phyloP scores from a whole-genome alignment of 2,797 vertebrate species.

The Gymnothorax reevesii region DNA sequence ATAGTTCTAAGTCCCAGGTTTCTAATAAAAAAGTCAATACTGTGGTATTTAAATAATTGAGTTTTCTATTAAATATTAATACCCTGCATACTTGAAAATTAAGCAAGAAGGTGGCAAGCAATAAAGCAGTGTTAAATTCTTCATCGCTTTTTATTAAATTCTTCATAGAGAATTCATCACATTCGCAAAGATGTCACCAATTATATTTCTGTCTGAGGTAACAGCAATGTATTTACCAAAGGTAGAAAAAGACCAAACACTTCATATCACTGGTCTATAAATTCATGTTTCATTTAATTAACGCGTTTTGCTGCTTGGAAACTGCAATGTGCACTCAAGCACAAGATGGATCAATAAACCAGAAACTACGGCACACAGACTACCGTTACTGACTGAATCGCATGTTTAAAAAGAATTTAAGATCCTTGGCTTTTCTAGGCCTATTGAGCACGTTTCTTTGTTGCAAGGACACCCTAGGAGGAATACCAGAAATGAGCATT shows the following conservation, averaged over 20 bases:
- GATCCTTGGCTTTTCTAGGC: too few relatives aligned
- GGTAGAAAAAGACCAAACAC: background rate
- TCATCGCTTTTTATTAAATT: background rate
- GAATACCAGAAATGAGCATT: too few relatives aligned
- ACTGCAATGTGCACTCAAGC: background rate
- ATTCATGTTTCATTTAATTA: too few relatives aligned
- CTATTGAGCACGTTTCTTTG: too few relatives aligned
- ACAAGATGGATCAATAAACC: background rate
- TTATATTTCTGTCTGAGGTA: background rate
- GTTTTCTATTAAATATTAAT: conserved; percentile 8
- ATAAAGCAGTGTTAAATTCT: conserved; percentile 1
- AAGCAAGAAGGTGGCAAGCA: background rate
- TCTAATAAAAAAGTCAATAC: conserved; percentile 12
- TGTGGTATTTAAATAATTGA: conserved; percentile 12
- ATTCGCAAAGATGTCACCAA: background rate
- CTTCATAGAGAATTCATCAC: background rate
- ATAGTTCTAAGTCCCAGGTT: conserved; percentile 1
- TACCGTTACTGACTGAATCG: background rate
- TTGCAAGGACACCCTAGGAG: too few relatives aligned
- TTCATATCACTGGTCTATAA: background rate
- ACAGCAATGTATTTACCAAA: background rate
- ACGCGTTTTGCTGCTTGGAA: background rate
- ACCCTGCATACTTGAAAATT: conserved; percentile 10
- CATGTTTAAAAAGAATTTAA: background rate
- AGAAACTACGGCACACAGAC: background rate